A percentile compares a stretch with the other conserved stretches of the same genome.
These are phyloP conservation scores for Thomomys bottae DNA, from an alignment of 2,113 vertebrate genomes.

Conservation along the genomic window DNA sequence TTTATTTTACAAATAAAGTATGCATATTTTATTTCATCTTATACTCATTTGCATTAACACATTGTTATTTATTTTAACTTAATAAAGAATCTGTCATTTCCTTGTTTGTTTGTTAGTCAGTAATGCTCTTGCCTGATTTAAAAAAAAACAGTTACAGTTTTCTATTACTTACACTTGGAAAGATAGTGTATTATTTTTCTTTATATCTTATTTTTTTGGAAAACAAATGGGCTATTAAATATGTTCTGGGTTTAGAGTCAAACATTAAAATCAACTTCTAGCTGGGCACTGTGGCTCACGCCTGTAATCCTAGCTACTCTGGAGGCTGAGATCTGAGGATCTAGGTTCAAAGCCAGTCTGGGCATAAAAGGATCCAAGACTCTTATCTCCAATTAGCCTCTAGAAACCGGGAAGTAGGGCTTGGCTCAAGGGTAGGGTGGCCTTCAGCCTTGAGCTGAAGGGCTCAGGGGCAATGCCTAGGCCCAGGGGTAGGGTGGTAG, in stretches of 20 bases:
- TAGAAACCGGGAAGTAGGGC: too few species aligned
- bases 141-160: conserved; percentile 39
- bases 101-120: conserved; percentile 40
- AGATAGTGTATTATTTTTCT: conserved; percentile 45
- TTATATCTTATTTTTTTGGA: conserved; percentile 36
- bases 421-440: too few species aligned
- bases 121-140: conserved; percentile 21
- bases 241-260: conserved; percentile 53
- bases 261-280: conserved; percentile 47
- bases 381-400: too few species aligned
- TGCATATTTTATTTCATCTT: conserved; percentile 30
- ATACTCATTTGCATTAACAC: neutral
- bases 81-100: neutral
- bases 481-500: too few species aligned
- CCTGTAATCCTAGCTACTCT: too few species aligned
- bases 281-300: too few species aligned
- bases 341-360: too few species aligned
- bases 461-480: too few species aligned
- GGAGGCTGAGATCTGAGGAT: too few species aligned
- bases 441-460: too few species aligned
- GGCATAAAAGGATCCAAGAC: too few species aligned
- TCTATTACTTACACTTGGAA: conserved; percentile 32
- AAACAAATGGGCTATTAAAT: conserved; percentile 50
- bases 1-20: conserved; percentile 9
- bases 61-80: conserved; percentile 7